Conservation (phyloP, 2,797 vertebrate genomes). For the Rhinella marina region DNA sequence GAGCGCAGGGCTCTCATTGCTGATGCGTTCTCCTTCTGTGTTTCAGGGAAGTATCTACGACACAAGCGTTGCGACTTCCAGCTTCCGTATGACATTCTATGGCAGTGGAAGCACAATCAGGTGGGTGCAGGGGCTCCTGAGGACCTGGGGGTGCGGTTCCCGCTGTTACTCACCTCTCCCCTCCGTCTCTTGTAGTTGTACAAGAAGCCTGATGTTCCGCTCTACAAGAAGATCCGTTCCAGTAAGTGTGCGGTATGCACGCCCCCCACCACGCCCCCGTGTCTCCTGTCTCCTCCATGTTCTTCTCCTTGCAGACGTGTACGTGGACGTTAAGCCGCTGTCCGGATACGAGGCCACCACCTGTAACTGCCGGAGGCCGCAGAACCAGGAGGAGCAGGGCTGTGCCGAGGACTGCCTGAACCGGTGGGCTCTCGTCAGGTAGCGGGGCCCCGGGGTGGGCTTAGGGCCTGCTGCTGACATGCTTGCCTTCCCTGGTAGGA, state of each 20-base stretch:
- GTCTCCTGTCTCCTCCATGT: constrained; percentile 42
- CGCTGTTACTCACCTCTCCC: neutral
- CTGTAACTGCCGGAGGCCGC: constrained; percentile 89
- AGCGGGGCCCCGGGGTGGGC: too few species aligned
- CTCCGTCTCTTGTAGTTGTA: constrained; percentile 73
- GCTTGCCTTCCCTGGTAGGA: constrained; percentile 75
- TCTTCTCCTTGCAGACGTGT: constrained; percentile 80
- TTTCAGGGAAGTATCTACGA: constrained; percentile 95
- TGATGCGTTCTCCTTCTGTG: neutral
- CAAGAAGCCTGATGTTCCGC: constrained; percentile 83
- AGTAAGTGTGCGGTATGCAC: constrained; percentile 72
- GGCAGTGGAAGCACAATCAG: constrained; percentile 97
- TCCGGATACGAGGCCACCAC: constrained; percentile 96
- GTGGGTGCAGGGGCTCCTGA: constrained; percentile 70
- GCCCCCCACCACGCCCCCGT: neutral
- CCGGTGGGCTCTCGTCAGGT: constrained; percentile 75
- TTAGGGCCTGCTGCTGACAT: neutral
- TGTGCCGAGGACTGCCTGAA: constrained; percentile 96
- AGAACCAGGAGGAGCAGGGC: constrained; percentile 79
- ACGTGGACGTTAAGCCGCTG: constrained; percentile 97
- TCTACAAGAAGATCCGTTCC: constrained; percentile 84
- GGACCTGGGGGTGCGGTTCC: neutral
- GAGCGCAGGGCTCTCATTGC: too few species aligned
- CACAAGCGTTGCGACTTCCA: constrained; percentile 96
- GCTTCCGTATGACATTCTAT: constrained; percentile 95